These are phyloP conservation scores for Himalopsyche anomala DNA, from an alignment of 2,888 invertebrate genomes.

Conservation along the genomic window DNA sequence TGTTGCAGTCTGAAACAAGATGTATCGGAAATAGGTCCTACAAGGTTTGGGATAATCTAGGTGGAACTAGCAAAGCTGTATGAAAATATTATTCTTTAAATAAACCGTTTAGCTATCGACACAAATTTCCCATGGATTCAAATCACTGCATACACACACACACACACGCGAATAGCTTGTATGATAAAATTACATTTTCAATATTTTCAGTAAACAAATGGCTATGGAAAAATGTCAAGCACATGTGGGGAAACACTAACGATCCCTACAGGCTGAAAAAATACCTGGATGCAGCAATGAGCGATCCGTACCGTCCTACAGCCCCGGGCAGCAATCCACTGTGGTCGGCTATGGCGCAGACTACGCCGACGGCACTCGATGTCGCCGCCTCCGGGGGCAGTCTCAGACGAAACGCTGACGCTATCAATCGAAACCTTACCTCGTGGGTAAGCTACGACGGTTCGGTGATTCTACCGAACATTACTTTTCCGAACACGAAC, in stretches of 20 bases:
- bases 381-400: constrained; percentile 79
- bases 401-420: constrained; percentile 80
- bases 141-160: no score
- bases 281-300: constrained; percentile 73
- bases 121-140: no score
- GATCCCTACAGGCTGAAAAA: constrained; percentile 69
- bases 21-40: no score
- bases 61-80: no score
- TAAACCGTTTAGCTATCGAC: no score
- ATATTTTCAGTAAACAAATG: constrained; percentile 75
- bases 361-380: constrained; percentile 82
- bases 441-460: constrained; percentile 80
- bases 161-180: no score
- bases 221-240: constrained; percentile 81
- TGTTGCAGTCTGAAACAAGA: no score
- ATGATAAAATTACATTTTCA: no score
- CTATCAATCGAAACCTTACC: constrained; percentile 83
- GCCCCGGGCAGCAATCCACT: constrained; percentile 72
- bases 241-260: constrained; percentile 81
- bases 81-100: no score
- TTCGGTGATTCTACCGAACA: no score
- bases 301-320: constrained; percentile 71
- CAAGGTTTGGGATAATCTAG: no score
- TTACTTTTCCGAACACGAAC: no score
- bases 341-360: constrained; percentile 85